Base-by-base conservation (phyloP, 1,140 invertebrate genomes). In the Sesamia nonagrioides region DNA sequence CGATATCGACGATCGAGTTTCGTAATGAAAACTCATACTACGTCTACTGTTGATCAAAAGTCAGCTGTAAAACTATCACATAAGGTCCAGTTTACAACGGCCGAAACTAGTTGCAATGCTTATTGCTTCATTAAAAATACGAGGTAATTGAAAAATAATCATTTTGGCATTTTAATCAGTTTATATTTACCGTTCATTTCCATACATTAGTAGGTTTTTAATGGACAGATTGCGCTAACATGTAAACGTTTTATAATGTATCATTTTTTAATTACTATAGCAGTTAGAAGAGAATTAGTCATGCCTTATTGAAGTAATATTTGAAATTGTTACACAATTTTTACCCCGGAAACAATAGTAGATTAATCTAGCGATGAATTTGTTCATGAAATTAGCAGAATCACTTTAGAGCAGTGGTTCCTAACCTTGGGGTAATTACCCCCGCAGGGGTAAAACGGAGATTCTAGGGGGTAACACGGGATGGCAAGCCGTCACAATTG, bases 191-290 rank as follows among this genome's bases (percentile, higher is more conserved):
- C 66, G 9, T 35, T 71, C 6, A 35, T 71, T 52, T 35, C 4
- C 54, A 54, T 37, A 52, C 68, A 71, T 71, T 71, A 54, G 18
- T 42, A 69, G 42, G 66, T 69, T 69, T 69, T 69, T 68, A 68
- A 69, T 69, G 40, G 15, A 54, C 68, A 37, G 66, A 37, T 71
- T 37, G 48, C 37, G 48, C 68, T 71, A 71, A 35, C 68, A 54
- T 5, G 3, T 40, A 2, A 54, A 33, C 2, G n/a, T 33, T 21
- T 69, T n/a, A 69, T 69, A 17, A 61, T 61, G 33, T 15, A 17
- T 69, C 8, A n/a, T 33, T 69, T 69, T 8, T 37, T 54, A 71
- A 52, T 71, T 48, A 71, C 42, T 69, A 33, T 33, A 33, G 42
- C 42, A 0, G 42, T 50, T 69, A 50, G 42, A 68, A 17, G 4